Evolutionary conservation across 2,797 vertebrate genomes (phyloP).

Genomic region (Tympanoctomys barrerae): DNA sequence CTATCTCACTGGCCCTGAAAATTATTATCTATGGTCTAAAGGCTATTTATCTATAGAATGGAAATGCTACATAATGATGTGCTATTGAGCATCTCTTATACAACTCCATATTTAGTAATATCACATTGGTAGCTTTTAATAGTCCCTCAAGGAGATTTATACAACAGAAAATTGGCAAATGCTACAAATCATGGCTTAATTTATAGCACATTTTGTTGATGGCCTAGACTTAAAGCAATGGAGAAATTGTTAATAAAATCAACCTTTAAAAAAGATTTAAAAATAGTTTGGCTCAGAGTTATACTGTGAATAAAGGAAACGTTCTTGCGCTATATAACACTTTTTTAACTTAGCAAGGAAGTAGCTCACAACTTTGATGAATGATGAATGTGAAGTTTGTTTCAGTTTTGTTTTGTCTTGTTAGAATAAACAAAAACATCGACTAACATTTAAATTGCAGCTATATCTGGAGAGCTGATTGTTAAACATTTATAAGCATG

Average conservation of each 20-base stretch:
- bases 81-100: background rate
- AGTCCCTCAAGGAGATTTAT: background rate
- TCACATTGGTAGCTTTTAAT: background rate
- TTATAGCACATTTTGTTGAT: background rate
- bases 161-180: background rate
- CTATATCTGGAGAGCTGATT: background rate
- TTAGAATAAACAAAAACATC: background rate
- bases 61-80: background rate
- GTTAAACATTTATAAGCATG: background rate
- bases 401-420: background rate
- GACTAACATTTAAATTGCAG: background rate
- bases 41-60: background rate
- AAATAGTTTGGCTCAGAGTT: background rate
- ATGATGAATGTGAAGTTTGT: background rate
- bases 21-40: background rate
- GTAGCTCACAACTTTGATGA: background rate
- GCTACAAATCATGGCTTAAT: background rate
- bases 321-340: background rate
- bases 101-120: background rate
- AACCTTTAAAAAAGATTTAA: background rate
- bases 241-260: constrained; percentile 1
- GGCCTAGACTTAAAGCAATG: background rate
- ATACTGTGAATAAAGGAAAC: constrained; percentile 33
- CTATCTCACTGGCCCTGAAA: background rate
- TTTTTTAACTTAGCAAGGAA: background rate